Conservation (phyloP, 2,113 vertebrate species). For the Chaetodon trifascialis region DNA sequence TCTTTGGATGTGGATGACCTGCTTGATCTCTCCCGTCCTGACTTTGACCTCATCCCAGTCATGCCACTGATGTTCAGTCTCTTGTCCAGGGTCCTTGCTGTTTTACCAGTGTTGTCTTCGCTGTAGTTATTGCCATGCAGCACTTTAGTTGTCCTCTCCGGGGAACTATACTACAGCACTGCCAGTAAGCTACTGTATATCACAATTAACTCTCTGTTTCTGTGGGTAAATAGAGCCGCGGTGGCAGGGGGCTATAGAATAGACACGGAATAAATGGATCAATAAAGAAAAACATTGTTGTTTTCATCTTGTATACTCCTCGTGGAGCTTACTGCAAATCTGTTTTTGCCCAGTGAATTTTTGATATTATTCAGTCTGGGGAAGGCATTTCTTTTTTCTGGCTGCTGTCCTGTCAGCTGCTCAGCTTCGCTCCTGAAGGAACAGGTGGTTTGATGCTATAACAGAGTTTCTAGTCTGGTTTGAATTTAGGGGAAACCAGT, state of each 20-base stretch:
- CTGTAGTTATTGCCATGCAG: not conserved
- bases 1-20: not conserved
- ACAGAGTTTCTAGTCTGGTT: slow-evolving; percentile 12
- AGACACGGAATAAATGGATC: slow-evolving; percentile 4
- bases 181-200: not conserved
- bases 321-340: not conserved
- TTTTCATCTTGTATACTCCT: not conserved
- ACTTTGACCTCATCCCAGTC: not conserved
- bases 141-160: not conserved
- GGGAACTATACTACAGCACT: not conserved
- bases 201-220: not conserved
- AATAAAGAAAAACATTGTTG: not conserved
- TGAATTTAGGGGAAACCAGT: not conserved
- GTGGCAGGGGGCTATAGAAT: not conserved
- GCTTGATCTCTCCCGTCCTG: not conserved
- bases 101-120: not conserved
- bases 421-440: not conserved
- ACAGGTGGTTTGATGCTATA: not conserved
- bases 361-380: not conserved
- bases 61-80: not conserved
- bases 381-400: not conserved
- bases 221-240: not conserved
- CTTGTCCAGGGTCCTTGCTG: not conserved
- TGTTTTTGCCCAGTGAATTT: slow-evolving; percentile 9
- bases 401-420: not conserved